phyloP scores from a whole-genome alignment of 2,888 invertebrate species.

The Frankliniella intonsa region DNA sequence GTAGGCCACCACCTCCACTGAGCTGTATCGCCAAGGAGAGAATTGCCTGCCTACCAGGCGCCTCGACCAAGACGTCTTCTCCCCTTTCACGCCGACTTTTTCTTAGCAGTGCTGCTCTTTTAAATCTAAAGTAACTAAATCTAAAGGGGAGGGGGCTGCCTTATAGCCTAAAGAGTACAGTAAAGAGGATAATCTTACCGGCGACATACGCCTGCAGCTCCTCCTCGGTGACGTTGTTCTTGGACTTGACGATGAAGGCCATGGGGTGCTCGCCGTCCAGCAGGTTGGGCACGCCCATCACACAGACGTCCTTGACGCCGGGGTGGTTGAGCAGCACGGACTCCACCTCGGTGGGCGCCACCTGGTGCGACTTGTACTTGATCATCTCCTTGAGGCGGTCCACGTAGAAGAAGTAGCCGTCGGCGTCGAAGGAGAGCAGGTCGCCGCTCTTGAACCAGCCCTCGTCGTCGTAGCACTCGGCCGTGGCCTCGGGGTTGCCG shows the following conservation, averaged over 20 bases:
- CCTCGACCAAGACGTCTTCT: too few species aligned
- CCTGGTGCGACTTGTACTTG: slow-evolving; percentile 18
- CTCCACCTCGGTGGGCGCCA: slow-evolving; percentile 13
- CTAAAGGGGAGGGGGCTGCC: too few species aligned
- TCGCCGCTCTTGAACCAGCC: slow-evolving; percentile 7
- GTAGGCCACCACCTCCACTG: too few species aligned
- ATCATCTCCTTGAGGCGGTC: slow-evolving; percentile 24
- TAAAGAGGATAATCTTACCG: neutral
- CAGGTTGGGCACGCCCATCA: neutral
- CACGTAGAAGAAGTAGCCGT: slow-evolving; percentile 16
- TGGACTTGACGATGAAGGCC: slow-evolving; percentile 6
- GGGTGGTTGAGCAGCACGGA: neutral
- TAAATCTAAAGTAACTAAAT: too few species aligned
- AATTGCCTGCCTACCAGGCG: too few species aligned
- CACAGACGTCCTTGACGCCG: neutral
- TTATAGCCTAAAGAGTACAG: too few species aligned
- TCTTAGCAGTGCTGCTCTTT: too few species aligned
- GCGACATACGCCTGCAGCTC: neutral
- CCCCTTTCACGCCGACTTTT: too few species aligned
- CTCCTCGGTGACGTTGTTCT: neutral
- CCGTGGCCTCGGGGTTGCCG: slow-evolving; percentile 18
- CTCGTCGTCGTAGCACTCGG: slow-evolving; percentile 17
- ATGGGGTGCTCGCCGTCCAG: slow-evolving; percentile 12
- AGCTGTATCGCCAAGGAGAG: too few species aligned
- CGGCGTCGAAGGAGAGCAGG: neutral